Percentiles rank a stretch among this genome's conserved stretches.
Evolutionary conservation across 2,888 invertebrate genomes (phyloP).

Genomic region (Noctuana brunneofusca): DNA sequence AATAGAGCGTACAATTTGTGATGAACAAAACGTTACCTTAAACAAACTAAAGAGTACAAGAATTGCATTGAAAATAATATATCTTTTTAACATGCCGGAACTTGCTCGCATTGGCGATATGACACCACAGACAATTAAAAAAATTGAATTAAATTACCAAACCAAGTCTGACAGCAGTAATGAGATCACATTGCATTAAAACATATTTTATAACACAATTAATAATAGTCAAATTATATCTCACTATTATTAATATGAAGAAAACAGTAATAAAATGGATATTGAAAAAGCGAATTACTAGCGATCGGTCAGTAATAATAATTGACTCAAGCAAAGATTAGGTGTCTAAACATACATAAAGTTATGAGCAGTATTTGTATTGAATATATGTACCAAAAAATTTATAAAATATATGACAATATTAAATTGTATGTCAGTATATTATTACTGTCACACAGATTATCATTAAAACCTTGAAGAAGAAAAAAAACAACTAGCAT

Average conservation of each 20-base stretch:
- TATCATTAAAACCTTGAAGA: background rate
- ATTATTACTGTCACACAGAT: background rate
- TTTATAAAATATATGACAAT: background rate
- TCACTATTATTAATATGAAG: slow-evolving; percentile 35
- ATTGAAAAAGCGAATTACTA: slow-evolving; percentile 13
- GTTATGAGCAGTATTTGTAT: background rate
- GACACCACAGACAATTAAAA: slow-evolving; percentile 40
- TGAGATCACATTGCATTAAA: slow-evolving; percentile 66
- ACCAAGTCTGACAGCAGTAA: slow-evolving; percentile 59
- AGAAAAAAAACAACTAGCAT: background rate
- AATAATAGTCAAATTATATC: slow-evolving; percentile 42
- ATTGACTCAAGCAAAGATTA: slow-evolving; percentile 7
- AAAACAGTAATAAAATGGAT: slow-evolving; percentile 7
- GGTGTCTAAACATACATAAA: background rate
- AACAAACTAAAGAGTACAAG: slow-evolving; percentile 38
- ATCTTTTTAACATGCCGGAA: slow-evolving; percentile 36
- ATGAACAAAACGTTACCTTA: slow-evolving; percentile 42
- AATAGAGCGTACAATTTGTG: slow-evolving; percentile 51
- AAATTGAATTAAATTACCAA: slow-evolving; percentile 44
- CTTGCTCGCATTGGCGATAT: slow-evolving; percentile 34
- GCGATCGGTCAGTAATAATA: slow-evolving; percentile 12
- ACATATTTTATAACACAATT: slow-evolving; percentile 36
- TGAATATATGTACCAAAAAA: background rate
- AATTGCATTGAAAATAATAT: slow-evolving; percentile 46
- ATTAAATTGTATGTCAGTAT: background rate